Evolutionary conservation across 1,140 invertebrate species (phyloP).

Genomic region (Thrips palmi): DNA sequence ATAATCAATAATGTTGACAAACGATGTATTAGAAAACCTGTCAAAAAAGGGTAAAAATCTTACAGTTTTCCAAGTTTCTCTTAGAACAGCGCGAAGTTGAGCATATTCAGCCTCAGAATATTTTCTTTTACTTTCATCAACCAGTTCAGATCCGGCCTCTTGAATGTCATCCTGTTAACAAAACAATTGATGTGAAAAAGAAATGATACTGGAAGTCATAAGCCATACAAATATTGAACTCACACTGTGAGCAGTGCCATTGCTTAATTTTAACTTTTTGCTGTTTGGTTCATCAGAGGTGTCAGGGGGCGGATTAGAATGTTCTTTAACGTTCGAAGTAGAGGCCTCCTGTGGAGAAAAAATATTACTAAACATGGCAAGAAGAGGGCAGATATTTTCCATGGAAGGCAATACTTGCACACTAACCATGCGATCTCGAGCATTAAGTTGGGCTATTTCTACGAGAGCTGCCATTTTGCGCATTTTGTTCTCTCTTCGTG

Average conservation of each 20-base stretch:
- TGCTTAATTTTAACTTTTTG: conserved; percentile 14
- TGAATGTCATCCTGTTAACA: too few species aligned
- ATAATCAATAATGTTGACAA: too few species aligned
- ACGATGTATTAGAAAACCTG: too few species aligned
- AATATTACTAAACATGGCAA: conserved; percentile 29
- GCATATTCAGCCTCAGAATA: too few species aligned
- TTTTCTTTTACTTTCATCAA: too few species aligned
- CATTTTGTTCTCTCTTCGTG: conserved; percentile 11
- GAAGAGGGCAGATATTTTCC: not conserved
- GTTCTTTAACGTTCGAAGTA: conserved; percentile 25
- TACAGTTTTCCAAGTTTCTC: too few species aligned
- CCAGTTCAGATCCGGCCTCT: too few species aligned
- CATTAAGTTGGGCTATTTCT: conserved; percentile 9
- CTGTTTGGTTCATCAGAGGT: conserved; percentile 22
- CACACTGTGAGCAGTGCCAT: not conserved
- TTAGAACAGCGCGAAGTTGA: too few species aligned
- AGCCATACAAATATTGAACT: not conserved
- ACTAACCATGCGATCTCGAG: conserved; percentile 5
- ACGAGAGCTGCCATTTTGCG: conserved; percentile 7
- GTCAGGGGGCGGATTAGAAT: conserved; percentile 18
- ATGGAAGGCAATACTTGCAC: not conserved
- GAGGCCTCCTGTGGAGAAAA: conserved; percentile 39
- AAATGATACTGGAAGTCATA: not conserved
- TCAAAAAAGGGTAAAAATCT: too few species aligned
- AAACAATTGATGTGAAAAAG: not conserved